These are phyloP conservation scores for Limnephilus marmoratus DNA, from an alignment of 2,888 invertebrate species.

Conservation along the genomic window DNA sequence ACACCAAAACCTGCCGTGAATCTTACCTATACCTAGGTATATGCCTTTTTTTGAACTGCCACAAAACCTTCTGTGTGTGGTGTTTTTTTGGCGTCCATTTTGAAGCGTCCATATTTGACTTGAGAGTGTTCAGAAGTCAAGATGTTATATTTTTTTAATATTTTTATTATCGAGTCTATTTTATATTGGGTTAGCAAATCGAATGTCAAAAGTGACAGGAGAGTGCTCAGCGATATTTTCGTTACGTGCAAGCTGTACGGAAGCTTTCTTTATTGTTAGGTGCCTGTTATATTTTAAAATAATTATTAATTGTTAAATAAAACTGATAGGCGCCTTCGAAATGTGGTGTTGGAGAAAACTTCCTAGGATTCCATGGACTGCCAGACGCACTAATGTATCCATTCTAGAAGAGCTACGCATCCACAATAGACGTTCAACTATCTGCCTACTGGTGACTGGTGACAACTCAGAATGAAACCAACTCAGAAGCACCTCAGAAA, in stretches of 20 bases:
- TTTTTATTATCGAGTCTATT: background rate
- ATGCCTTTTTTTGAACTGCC: background rate
- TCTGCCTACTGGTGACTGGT: no score
- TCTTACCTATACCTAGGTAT: background rate
- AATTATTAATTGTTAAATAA: no score
- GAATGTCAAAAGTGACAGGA: background rate
- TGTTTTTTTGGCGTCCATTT: slow-evolving; percentile 33
- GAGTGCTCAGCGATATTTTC: background rate
- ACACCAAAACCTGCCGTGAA: background rate
- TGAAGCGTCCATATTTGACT: slow-evolving; percentile 14
- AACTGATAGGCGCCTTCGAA: no score
- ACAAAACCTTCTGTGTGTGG: background rate
- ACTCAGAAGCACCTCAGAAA: no score
- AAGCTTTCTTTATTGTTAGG: background rate
- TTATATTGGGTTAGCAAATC: slow-evolving; percentile 2
- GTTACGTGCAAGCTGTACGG: background rate
- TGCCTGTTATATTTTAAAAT: no score
- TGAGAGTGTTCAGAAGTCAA: background rate
- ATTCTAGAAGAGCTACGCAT: no score
- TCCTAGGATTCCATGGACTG: no score
- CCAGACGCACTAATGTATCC: no score
- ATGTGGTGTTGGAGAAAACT: no score
- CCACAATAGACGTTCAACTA: no score
- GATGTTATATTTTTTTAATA: background rate
- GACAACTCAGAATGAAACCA: no score